Evolutionary conservation across 2,113 vertebrate genomes (phyloP), one percentile per base, ranked within the genome.

Genomic region (Bujurquina vittata): DNA sequence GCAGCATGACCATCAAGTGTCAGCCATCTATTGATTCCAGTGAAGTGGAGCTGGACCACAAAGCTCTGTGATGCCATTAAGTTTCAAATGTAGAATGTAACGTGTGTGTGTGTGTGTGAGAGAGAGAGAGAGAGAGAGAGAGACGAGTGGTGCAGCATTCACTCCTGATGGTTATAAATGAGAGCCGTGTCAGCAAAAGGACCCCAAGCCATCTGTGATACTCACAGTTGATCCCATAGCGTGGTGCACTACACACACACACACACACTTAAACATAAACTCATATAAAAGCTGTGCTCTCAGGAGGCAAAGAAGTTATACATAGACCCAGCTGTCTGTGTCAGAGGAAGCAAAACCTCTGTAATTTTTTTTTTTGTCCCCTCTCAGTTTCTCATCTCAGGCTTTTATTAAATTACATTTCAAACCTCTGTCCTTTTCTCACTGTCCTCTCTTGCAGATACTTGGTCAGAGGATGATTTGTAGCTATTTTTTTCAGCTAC

Each of bases 191-290:
- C 92, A 91, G 80, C 72, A 79, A 76, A 84, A 74, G 77, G 88
- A 94, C 90, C 89, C 83, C 75, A 40, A 79, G 84, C 94, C 95
- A 95, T 95, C 94, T 95, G 94, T 94, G 93, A 93, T 83, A 84
- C 81, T 89, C 89, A 85, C 80, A 89, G 60, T 84, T 89, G 75
- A 92, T 90, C 85, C 85, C 81, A 85, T 65, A 55, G 23, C 55
- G 74, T 43, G 69, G 77, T 43, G n/a, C 23, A 40, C 73, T 65
- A 31, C 73, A 49, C 65, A 49, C 26, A 26, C 26, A 26, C 26
- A 26, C 26, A 26, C 46, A 72, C 65, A 0, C 65, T 72, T 26
- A 72, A 79, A 82, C 83, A 67, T 59, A 63, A 79, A 76, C 82
- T 22, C 69, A 40, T 33, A 69, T 84, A 49, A 46, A 75, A 80